phyloP scores from a whole-genome alignment of 1,140 invertebrate species.

The Teleogryllus occipitalis region DNA sequence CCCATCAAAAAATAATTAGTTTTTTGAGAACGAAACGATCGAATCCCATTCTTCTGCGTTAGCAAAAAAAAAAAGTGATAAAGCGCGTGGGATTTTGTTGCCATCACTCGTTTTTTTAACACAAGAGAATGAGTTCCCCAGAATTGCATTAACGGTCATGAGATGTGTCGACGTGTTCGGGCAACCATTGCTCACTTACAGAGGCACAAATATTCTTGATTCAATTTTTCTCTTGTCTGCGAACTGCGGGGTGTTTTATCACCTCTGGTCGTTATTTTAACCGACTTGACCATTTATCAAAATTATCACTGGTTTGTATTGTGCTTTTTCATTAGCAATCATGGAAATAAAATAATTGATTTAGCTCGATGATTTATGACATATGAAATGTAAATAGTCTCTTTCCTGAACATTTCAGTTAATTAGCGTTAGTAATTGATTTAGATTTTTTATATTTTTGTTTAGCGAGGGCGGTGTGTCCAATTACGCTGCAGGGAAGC shows the following conservation, averaged over 20 bases:
- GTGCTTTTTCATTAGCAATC: conserved; percentile 4
- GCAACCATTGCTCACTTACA: too few species aligned
- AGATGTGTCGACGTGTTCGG: too few species aligned
- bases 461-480: not conserved
- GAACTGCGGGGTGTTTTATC: not conserved
- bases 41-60: too few species aligned
- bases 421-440: conserved; percentile 1
- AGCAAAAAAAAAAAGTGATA: too few species aligned
- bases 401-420: not conserved
- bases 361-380: not conserved
- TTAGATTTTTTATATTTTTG: not conserved
- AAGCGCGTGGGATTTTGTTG: too few species aligned
- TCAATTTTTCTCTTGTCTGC: not conserved
- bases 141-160: too few species aligned
- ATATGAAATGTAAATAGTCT: conserved; percentile 2
- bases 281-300: conserved; percentile 1
- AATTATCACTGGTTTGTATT: not conserved
- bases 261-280: not conserved
- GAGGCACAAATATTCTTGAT: not conserved
- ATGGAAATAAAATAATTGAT: conserved; percentile 6
- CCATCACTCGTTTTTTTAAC: too few species aligned
- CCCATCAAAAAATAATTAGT: too few species aligned
- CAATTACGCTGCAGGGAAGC: not conserved
- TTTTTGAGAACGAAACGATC: too few species aligned
- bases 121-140: too few species aligned